A percentile compares a stretch with the other conserved stretches of the same genome.
Evolutionary conservation across 2,888 invertebrate genomes (phyloP).

Genomic region (Eristalis tenax): DNA sequence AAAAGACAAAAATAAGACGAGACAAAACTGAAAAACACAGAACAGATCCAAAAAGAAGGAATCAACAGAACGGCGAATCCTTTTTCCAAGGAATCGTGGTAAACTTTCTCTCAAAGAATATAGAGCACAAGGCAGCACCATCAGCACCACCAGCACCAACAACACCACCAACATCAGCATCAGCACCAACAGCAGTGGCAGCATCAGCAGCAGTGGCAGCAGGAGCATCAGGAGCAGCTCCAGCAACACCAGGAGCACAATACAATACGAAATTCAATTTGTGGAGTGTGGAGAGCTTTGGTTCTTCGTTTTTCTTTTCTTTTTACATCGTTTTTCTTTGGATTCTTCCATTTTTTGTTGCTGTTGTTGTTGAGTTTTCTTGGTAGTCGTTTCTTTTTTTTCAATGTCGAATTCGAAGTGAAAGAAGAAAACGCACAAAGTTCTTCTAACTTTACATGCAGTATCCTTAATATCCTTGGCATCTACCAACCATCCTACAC

Average conservation of each 20-base stretch:
- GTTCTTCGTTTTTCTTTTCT: neutral
- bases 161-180: conserved; percentile 47
- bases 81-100: conserved; percentile 53
- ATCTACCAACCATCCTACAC: conserved; percentile 40
- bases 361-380: neutral
- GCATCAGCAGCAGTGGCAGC: conserved; percentile 32
- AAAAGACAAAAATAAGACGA: too few relatives aligned
- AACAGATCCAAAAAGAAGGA: neutral
- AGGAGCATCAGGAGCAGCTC: conserved; percentile 39
- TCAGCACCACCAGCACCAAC: neutral
- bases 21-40: conserved; percentile 19
- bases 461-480: conserved; percentile 65
- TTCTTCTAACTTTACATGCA: conserved; percentile 67
- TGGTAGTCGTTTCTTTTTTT: conserved; percentile 24
- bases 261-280: conserved; percentile 68
- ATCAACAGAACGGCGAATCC: conserved; percentile 28
- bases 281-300: conserved; percentile 65
- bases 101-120: conserved; percentile 55
- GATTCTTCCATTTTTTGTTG: conserved; percentile 12
- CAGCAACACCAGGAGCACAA: conserved; percentile 39
- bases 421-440: conserved; percentile 52
- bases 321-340: neutral
- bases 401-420: conserved; percentile 62
- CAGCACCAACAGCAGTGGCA: conserved; percentile 52
- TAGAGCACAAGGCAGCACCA: conserved; percentile 18